Evolutionary conservation across 2,888 invertebrate genomes (phyloP), one percentile per base, ranked within the genome.

Genomic region (Physocephala rufipes): DNA sequence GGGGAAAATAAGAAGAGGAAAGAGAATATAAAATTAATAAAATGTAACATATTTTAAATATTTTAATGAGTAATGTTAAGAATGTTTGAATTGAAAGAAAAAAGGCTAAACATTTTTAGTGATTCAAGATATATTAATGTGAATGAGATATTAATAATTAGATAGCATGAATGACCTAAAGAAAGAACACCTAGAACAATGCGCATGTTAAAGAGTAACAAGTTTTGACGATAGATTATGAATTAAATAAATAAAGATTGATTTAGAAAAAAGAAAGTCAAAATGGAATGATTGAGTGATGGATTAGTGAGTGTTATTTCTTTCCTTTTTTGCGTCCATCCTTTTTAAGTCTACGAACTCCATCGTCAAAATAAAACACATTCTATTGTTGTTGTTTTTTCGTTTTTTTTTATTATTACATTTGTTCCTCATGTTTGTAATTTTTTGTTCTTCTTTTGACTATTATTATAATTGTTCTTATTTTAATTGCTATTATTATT

Each of bases 311-410:
- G 36, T 36, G 4, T 36, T 36, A 9, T 36, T 36, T 36, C 36
- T 36, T 36, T 36, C 36, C 36, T 36, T 36, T 9, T 9, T 36
- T 36, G 5, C 36, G 4, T 36, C 36, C 36, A 7, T 36, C 36
- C 9, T 36, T 36, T 9, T 36, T 19, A 19, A 1, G n/a, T 45
- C 21, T 2, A 28, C 28, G 28, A 28, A 21, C 53, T 53, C 21
- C 43, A 24, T 36, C 30, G 21, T 30, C 16, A 15, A 70, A 64
- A 70, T 64, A 70, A 64, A 70, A 64, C 63, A 69, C 69, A 58
- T 30, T 53, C 58, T 63, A 69, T 66, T 47, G 64, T 68, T 72
- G 71, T 74, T 73, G 73, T 61, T 73, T 71, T 73, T 74, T 73
- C 71, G 66, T 67, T 71, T 74, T 59, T 28, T 61, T 36, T 61